Evolutionary conservation across 2,797 vertebrate genomes (phyloP), one percentile per base, ranked within the genome.

Genomic region (Pseudomugil tenellus): DNA sequence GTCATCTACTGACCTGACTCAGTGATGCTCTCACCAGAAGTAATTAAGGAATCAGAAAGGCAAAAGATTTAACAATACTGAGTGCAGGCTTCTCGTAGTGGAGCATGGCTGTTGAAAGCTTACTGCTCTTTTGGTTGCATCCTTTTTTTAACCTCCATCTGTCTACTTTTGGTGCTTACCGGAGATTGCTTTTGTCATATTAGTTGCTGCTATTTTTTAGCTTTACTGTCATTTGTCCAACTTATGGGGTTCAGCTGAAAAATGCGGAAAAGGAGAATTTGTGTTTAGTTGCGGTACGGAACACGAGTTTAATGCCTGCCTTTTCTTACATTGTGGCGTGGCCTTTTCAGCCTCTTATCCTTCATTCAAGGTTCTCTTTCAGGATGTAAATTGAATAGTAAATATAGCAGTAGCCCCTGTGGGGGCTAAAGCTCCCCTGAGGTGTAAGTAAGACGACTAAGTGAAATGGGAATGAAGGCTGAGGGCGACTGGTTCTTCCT

Each of bases 181-280:
- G 10, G 65, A 78, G 63, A 79, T 83, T 67, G 70, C 68, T 79
- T 87, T 80, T 82, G 63, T 84, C 79, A 67, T 59, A 58, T 76
- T 80, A 26, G 51, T 78, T 77, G 67, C 78, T 84, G 65, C 72
- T 84, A 77, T 79, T 29, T 54, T 56, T 28, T 63, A 32, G 67
- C 65, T 86, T 76, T 70, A 39, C 61, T 54, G 67, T 77, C 63
- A 79, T 88, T 88, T 83, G 83, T 88, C 72, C 77, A 84, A 79
- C 70, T 88, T 87, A 28, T 82, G 77, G 70, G 48, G 28, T 70
- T 79, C 58, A 67, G 54, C 41, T 10, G 32, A 81, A 70, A 19
- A 29, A 46, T 19, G 3, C 66, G 61, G 63, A 72, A 72, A 68
- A 79, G 61, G 73, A 82, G 67, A 63, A 74, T 70, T 70, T n/a